Base-by-base conservation (phyloP, 2,113 vertebrate species). In the Ptilonorhynchus violaceus region DNA sequence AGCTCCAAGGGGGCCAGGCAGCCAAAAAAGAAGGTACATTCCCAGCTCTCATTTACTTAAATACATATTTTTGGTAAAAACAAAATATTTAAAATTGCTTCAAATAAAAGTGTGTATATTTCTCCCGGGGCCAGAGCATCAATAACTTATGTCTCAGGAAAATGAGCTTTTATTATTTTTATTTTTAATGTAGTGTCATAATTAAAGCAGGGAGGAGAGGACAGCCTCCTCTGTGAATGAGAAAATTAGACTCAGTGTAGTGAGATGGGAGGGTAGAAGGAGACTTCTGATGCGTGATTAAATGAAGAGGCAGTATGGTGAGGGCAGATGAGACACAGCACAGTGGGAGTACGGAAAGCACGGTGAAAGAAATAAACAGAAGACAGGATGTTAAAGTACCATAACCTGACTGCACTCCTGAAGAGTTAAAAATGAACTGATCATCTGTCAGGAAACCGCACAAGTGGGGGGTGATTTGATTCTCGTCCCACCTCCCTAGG, bases 141-240 rank as follows among this genome's bases (percentile, higher is more conserved):
- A 93, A 78, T 92, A 84, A 93, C 91, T 79, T 91, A 27, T 59
- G 37, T 91, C 41, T 94, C 62, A 89, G 84, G 79, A 95, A 97
- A 87, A 95, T 18, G 14, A 88, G 58, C 58, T 92, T 91, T 84
- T 94, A 85, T 92, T 92, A 93, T 94, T 89, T 92, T 89, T 95
- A 79, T 76, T 94, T 93, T 95, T 84, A 88, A 93, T 91, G 82
- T 79, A 85, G 49, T 89, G 46, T 89, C 84, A 80, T 97, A 97
- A 97, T 97, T 95, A 93, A 96, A 96, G 85, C 88, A 93, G 94
- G 86, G 93, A 96, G 93, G 94, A 96, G 90, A 96, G 63, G 85
- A 85, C 89, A 96, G 66, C 94, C 93, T 96, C 88, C 95, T 97
- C 92, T 95, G 92, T 97, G 96, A 92, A 95, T 91, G 95, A 96